Evolutionary conservation across 2,113 vertebrate genomes (phyloP).

Genomic region (Epinephelus cyanopodus): DNA sequence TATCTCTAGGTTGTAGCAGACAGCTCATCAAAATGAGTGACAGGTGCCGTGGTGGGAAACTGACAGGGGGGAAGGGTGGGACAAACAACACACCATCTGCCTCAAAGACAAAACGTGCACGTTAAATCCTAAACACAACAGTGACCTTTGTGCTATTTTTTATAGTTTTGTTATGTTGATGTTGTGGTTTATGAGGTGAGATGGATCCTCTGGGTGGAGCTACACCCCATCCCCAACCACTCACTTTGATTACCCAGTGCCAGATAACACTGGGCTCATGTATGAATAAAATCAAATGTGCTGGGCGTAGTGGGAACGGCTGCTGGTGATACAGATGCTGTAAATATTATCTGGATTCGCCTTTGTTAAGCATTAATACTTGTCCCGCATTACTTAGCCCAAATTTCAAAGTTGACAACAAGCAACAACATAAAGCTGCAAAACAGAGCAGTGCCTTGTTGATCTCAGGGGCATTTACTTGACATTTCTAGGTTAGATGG

Average conservation of each 20-base stretch:
- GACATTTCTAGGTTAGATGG: conserved; percentile 11
- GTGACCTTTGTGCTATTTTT: background rate
- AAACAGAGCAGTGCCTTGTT: conserved; percentile 9
- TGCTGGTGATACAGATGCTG: background rate
- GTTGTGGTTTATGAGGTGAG: background rate
- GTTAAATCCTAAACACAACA: conserved; percentile 18
- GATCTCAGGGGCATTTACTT: background rate
- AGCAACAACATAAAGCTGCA: conserved; percentile 11
- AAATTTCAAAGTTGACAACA: background rate
- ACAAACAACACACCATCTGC: conserved; percentile 33
- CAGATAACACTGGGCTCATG: background rate
- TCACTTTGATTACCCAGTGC: conserved; percentile 27
- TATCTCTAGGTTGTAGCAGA: conserved; percentile 22
- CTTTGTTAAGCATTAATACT: conserved; percentile 2
- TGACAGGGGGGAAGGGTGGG: conserved; percentile 17
- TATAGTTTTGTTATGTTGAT: background rate
- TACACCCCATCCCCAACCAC: conserved; percentile 2
- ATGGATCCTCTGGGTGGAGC: conserved; percentile 8
- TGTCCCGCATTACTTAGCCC: background rate
- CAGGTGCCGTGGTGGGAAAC: conserved; percentile 47
- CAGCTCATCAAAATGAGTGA: conserved; percentile 61
- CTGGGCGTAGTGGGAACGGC: background rate
- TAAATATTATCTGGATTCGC: background rate
- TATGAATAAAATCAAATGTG: background rate
- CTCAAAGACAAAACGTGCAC: conserved; percentile 10